Base-by-base conservation (phyloP, 2,888 invertebrate genomes). In the Tuta absoluta region DNA sequence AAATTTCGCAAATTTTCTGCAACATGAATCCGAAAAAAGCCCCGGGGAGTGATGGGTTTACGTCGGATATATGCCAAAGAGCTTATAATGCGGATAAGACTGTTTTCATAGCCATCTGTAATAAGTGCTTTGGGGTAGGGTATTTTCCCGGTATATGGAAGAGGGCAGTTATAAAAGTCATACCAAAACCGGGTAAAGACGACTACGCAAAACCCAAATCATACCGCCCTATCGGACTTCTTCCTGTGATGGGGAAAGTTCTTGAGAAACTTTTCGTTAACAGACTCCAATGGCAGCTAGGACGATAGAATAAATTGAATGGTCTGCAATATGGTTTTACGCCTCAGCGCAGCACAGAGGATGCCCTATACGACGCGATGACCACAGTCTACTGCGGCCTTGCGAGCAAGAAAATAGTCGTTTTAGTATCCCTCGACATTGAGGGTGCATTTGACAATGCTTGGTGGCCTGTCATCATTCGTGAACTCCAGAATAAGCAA, bases 161-260 rank as follows among this genome's bases (percentile, higher is more conserved):
- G 12, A 56, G 2, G n/a, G 56, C 56, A 1, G n/a, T n/a, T 0
- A 14, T 56, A 1, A 56, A 10, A 24, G 24, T 56, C n/a, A 11
- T 56, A 10, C 56, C 28, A 10, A 56, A 56, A 17, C 56, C 56
- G 3, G 56, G 56, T n/a, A 28, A 24, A 28, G 56, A 56, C 3
- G 28, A 28, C 11, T 24, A 24, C 4, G 8, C 24, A 1, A 1
- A 2, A 11, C n/a, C 28, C 7, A 56, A 56, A 28, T 24, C 56
- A 4, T 28, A 56, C 14, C 12, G 56, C 1, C 56, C 56, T 28
- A 56, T 56, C 2, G 33, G 56, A 7, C 56, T 56, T 14, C 23
- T 56, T 11, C 10, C 8, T 24, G 23, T 56, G 7, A 10, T 56
- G 11, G 56, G 56, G 12, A 56, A 56, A 24, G 8, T 56, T 7